phyloP scores from a whole-genome alignment of 2,797 vertebrate species.

The Neoniphon sammara region DNA sequence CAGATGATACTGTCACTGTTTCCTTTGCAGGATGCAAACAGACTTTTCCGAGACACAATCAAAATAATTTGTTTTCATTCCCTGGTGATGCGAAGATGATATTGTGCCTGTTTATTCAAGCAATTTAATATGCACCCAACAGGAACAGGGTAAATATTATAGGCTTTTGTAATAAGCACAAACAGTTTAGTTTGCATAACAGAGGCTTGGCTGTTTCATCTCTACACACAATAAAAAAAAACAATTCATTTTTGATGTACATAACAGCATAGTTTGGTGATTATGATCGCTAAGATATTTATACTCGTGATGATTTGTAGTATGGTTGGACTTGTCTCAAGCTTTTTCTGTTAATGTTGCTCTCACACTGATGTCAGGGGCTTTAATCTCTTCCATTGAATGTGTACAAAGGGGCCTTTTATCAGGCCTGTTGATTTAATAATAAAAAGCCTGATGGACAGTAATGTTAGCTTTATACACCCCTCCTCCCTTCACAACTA shows the following conservation, averaged over 20 bases:
- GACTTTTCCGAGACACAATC: background rate
- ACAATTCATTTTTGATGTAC: conserved; percentile 1
- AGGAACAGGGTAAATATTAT: background rate
- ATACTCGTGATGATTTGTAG: conserved; percentile 46
- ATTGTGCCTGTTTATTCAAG: background rate
- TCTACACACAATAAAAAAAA: conserved; percentile 29
- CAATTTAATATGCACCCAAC: background rate
- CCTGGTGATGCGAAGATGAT: background rate
- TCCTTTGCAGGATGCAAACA: background rate
- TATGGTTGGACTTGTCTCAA: conserved; percentile 49
- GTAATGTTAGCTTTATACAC: conserved; percentile 34
- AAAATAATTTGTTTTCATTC: conserved; percentile 6
- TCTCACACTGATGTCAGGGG: conserved; percentile 47
- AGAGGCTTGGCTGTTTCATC: conserved; percentile 1
- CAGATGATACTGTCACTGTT: too few relatives aligned
- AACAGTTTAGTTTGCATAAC: conserved; percentile 2
- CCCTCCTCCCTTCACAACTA: too few relatives aligned
- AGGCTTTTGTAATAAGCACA: background rate
- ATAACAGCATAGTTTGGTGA: conserved; percentile 5
- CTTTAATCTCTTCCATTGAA: conserved; percentile 62
- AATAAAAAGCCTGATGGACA: conserved; percentile 44
- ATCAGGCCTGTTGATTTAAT: conserved; percentile 71
- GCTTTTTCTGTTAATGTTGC: conserved; percentile 46
- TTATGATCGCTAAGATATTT: conserved; percentile 42
- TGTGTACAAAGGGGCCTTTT: conserved; percentile 60